Base-by-base conservation (phyloP, 2,797 vertebrate species). In the Euthynnus affinis region DNA sequence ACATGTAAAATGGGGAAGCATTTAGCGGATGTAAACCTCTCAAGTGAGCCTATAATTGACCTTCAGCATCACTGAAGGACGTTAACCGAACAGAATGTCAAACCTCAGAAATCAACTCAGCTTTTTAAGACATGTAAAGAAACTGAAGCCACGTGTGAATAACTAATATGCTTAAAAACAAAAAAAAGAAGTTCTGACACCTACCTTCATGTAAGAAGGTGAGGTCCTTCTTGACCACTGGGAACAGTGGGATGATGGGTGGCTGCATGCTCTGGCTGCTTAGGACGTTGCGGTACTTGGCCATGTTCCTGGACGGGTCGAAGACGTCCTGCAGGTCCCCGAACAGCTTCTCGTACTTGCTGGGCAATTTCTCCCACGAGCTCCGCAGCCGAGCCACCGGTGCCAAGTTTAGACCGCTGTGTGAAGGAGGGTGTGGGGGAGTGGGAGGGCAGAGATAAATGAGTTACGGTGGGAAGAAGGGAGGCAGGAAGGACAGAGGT, bases 201-300 rank as follows among this genome's bases (percentile, higher is more conserved):
- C 5, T 95, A 98, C 98, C 98, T 96, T 99, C 98, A 32, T 99
- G 98, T 42, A 99, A 95, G 92, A 99, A 99, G 7, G 98, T 99
- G 92, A 99, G 98, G 78, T 99, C 98, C 91, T 99, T 99, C 96
- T 99, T 99, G 92, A 99, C 96, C 80, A 99, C 97, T 0, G 98
- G 98, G 82, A 99, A 98, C 73, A 99, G 96, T 0, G 98, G 98
- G 91, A 99, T 99, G 94, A 99, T 98, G 64, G 98, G 98, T 9
- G 97, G 97, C 87, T 99, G 98, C 95, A 98, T 96, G 91, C 96
- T 98, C 91, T 99, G 98, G 95, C 97, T 98, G 95, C 97, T 98
- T 71, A 99, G 96, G 84, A 97, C 96, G 89, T 99, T 99, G 90
- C 98, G 96, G 64, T 99, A 99, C 83, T 99, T 99, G 81, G 98